Conservation (phyloP, 2,113 vertebrate species). For the Pristiophorus japonicus region DNA sequence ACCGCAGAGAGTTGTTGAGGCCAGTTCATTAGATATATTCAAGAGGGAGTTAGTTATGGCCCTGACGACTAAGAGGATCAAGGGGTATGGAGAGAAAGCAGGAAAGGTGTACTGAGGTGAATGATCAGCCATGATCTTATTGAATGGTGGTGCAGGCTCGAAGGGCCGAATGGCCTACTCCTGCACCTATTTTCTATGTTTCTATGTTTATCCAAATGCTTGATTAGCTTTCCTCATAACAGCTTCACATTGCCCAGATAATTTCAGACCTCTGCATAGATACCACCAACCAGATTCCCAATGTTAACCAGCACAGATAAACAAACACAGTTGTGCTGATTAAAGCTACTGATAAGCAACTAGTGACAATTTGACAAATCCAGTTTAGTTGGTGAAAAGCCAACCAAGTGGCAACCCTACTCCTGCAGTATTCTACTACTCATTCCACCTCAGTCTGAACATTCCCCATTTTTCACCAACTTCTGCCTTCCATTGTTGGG, state of each 20-base stretch:
- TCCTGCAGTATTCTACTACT: background rate
- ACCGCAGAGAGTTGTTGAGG: too few species aligned
- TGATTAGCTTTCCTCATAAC: background rate
- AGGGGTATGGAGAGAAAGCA: too few species aligned
- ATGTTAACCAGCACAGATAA: background rate
- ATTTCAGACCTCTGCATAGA: background rate
- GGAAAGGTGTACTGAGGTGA: too few species aligned
- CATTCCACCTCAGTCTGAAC: background rate
- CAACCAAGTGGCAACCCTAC: background rate
- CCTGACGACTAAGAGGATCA: too few species aligned
- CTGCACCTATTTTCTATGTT: too few species aligned
- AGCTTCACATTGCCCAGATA: background rate
- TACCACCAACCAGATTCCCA: too few species aligned
- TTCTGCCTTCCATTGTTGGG: background rate
- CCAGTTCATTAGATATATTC: too few species aligned
- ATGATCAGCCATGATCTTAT: too few species aligned
- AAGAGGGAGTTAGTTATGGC: too few species aligned
- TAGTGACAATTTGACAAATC: background rate
- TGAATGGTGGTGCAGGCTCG: too few species aligned
- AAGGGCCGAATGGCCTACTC: too few species aligned
- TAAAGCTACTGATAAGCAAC: background rate
- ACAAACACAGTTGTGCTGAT: background rate
- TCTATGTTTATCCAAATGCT: too few species aligned
- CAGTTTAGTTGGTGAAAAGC: background rate
- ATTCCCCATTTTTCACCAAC: background rate